phyloP scores from a whole-genome alignment of 1,140 invertebrate species.

The Formica selysi region DNA sequence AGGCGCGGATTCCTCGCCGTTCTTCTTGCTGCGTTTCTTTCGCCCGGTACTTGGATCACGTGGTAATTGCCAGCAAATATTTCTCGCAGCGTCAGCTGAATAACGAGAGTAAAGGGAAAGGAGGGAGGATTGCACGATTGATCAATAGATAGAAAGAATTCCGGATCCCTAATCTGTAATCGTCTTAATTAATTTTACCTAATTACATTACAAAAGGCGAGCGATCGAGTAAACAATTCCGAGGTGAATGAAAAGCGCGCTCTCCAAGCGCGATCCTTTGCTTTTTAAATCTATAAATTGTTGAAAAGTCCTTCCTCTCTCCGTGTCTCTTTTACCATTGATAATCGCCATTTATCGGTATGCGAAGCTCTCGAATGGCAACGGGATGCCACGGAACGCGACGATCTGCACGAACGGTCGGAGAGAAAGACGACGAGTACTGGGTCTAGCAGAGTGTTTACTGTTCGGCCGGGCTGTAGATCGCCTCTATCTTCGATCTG shows the following conservation, averaged over 20 bases:
- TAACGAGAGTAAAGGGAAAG: conserved; percentile 49
- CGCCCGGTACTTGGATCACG: conserved; percentile 48
- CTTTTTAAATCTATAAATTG: background rate
- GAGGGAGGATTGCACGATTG: conserved; percentile 14
- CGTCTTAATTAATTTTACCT: conserved; percentile 16
- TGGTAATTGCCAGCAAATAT: conserved; percentile 70
- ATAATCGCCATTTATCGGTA: conserved; percentile 53
- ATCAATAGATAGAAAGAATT: background rate
- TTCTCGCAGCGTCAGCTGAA: conserved; percentile 68
- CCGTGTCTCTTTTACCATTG: conserved; percentile 27
- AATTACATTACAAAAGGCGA: background rate
- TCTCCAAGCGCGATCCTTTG: background rate
- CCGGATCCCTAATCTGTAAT: background rate
- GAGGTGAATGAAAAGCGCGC: background rate
- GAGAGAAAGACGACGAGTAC: conserved; percentile 22
- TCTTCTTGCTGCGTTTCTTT: conserved; percentile 67
- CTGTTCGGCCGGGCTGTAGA: conserved; percentile 81
- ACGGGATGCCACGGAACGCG: conserved; percentile 26
- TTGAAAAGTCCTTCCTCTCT: background rate
- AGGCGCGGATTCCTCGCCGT: conserved; percentile 63
- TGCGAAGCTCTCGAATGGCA: conserved; percentile 18
- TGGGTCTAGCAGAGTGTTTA: conserved; percentile 76
- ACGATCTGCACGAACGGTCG: background rate
- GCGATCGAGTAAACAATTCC: background rate
- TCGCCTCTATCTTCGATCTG: conserved; percentile 83